phyloP scores from a whole-genome alignment of 2,888 invertebrate genomes.

The Hypselothyrea guttata region DNA sequence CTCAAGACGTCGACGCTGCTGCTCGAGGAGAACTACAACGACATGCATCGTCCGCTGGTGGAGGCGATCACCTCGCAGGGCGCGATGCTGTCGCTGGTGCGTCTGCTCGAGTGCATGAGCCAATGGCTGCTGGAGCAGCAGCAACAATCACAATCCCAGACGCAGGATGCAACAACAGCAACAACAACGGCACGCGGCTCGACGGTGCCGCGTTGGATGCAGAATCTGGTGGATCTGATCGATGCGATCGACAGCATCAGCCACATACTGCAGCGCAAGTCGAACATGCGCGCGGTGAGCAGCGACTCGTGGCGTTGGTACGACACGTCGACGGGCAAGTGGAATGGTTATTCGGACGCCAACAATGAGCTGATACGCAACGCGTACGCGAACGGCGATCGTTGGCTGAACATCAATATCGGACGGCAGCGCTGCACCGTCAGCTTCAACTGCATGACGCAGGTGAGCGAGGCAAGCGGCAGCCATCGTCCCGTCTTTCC shows the following conservation, averaged over 20 bases:
- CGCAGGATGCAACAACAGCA: too few species aligned
- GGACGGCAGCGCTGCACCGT: conserved; percentile 89
- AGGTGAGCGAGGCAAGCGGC: conserved; percentile 92
- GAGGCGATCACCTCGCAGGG: conserved; percentile 70
- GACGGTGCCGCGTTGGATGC: conserved; percentile 88
- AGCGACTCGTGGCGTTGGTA: conserved; percentile 91
- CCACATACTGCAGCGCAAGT: conserved; percentile 86
- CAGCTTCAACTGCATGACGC: conserved; percentile 90
- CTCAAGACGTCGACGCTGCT: conserved; percentile 78
- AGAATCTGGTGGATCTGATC: conserved; percentile 88
- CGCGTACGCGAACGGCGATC: conserved; percentile 89
- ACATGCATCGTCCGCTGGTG: conserved; percentile 72
- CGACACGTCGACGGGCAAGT: conserved; percentile 90
- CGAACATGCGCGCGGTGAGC: conserved; percentile 85
- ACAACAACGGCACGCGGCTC: neutral
- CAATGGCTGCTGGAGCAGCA: conserved; percentile 70
- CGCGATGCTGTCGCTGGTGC: conserved; percentile 68
- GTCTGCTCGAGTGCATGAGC: conserved; percentile 69
- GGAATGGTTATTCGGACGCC: conserved; percentile 88
- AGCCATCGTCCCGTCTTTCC: conserved; percentile 90
- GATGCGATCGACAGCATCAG: conserved; percentile 91
- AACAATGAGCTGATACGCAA: conserved; percentile 91
- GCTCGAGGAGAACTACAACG: conserved; percentile 79
- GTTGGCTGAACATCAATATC: conserved; percentile 87
- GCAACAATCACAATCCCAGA: too few species aligned